These are phyloP conservation scores for Sprattus sprattus DNA, from an alignment of 2,113 vertebrate species.

Conservation along the genomic window DNA sequence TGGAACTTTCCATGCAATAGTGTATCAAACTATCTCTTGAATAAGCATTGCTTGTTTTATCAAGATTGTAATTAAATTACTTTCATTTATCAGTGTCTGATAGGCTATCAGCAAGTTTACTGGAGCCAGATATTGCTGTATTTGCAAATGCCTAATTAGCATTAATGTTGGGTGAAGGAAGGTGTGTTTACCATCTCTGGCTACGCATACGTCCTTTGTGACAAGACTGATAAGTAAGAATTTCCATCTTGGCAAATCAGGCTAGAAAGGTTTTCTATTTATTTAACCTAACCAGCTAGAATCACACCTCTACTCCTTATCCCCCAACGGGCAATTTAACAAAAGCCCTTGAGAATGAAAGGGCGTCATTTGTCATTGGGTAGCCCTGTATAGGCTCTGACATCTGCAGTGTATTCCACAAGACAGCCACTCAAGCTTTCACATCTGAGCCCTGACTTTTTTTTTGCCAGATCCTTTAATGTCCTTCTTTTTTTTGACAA, in stretches of 20 bases:
- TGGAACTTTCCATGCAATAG: neutral
- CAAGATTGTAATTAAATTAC: neutral
- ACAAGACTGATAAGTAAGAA: neutral
- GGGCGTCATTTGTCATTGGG: neutral
- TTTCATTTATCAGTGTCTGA: neutral
- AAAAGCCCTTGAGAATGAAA: neutral
- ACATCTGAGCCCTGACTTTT: neutral
- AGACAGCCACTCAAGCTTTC: too few species aligned
- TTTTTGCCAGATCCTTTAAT: too few species aligned
- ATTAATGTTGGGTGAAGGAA: neutral
- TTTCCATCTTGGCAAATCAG: neutral
- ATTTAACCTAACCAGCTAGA: neutral
- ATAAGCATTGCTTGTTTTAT: neutral
- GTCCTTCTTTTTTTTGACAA: too few species aligned
- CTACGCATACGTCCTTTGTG: neutral
- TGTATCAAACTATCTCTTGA: neutral
- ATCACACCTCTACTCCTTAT: neutral
- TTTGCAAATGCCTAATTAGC: neutral
- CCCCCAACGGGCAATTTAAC: neutral
- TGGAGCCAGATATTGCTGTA: neutral
- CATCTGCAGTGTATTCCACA: too few species aligned
- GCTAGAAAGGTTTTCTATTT: neutral
- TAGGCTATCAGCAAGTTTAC: neutral
- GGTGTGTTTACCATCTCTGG: neutral
- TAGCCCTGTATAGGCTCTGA: neutral